A percentile compares a stretch with the other conserved stretches of the same genome.
phyloP scores from a whole-genome alignment of 2,888 invertebrate species.

The Metacarcinus magister region DNA sequence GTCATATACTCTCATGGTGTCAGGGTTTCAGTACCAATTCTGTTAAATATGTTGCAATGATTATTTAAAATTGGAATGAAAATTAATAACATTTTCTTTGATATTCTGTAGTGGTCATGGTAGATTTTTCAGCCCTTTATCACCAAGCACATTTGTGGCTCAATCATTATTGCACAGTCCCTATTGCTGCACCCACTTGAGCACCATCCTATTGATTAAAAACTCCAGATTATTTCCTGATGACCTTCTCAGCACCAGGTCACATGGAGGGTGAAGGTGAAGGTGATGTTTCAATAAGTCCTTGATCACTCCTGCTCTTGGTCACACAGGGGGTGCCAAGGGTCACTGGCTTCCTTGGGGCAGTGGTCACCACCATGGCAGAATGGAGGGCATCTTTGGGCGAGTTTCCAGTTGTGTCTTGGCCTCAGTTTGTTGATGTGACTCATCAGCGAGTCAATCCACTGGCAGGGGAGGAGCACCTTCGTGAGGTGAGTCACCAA shows the following conservation, averaged over 20 bases:
- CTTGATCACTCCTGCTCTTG: not conserved
- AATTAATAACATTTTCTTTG: not conserved
- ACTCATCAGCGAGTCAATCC: conserved; percentile 86
- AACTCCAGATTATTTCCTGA: not conserved
- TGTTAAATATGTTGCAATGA: conserved; percentile 17
- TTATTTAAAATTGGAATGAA: conserved; percentile 26
- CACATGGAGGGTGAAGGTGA: not conserved
- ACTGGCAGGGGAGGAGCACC: conserved; percentile 83
- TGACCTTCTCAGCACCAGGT: conserved; percentile 3
- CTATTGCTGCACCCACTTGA: conserved; percentile 37
- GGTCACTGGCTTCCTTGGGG: conserved; percentile 86
- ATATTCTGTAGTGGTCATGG: conserved; percentile 1
- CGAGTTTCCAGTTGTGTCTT: conserved; percentile 86
- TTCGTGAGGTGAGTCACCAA: conserved; percentile 74
- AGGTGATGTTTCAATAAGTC: not conserved
- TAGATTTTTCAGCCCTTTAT: not conserved
- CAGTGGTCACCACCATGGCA: conserved; percentile 84
- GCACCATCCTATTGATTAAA: not conserved
- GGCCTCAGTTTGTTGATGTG: conserved; percentile 86
- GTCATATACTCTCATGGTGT: not conserved
- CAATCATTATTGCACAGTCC: conserved; percentile 34
- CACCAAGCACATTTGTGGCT: conserved; percentile 42
- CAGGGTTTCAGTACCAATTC: not conserved
- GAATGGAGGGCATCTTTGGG: conserved; percentile 85
- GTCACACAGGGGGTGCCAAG: conserved; percentile 85